Percentiles rank a stretch among this genome's conserved stretches.
Conservation (phyloP, 37 sponge, comb jelly and placozoan species). For the Bolinopsis microptera region DNA sequence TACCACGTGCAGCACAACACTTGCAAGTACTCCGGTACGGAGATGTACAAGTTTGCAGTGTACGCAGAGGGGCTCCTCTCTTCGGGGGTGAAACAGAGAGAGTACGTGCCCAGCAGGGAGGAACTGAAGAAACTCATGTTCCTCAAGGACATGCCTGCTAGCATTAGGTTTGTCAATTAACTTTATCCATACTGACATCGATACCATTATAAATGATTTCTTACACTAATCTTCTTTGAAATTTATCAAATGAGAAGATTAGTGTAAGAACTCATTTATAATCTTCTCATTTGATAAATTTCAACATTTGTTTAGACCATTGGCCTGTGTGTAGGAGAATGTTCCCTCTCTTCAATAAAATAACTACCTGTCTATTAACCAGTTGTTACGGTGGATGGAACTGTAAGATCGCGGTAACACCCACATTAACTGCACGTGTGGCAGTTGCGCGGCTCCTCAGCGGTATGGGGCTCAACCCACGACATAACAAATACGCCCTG, state of each 20-base stretch:
- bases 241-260: too few species aligned
- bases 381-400: constrained; percentile 51
- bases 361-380: too few species aligned
- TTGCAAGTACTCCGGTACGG: constrained; percentile 34
- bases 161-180: too few species aligned
- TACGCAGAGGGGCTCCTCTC: constrained; percentile 57
- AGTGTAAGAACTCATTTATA: too few species aligned
- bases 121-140: constrained; percentile 63
- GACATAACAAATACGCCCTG: constrained; percentile 86
- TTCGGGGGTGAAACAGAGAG: constrained; percentile 39
- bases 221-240: too few species aligned
- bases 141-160: constrained; percentile 62
- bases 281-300: too few species aligned
- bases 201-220: too few species aligned
- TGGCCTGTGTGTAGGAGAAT: too few species aligned
- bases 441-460: constrained; percentile 58
- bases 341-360: too few species aligned
- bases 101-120: constrained; percentile 46
- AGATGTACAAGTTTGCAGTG: constrained; percentile 63
- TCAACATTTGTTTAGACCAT: too few species aligned
- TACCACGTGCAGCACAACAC: constrained; percentile 55
- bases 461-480: constrained; percentile 34
- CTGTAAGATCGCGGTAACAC: constrained; percentile 60
- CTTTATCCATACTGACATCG: too few species aligned
- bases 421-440: constrained; percentile 37